These are phyloP conservation scores for Ursus arctos DNA, from an alignment of 2,113 vertebrate species.

Conservation along the genomic window DNA sequence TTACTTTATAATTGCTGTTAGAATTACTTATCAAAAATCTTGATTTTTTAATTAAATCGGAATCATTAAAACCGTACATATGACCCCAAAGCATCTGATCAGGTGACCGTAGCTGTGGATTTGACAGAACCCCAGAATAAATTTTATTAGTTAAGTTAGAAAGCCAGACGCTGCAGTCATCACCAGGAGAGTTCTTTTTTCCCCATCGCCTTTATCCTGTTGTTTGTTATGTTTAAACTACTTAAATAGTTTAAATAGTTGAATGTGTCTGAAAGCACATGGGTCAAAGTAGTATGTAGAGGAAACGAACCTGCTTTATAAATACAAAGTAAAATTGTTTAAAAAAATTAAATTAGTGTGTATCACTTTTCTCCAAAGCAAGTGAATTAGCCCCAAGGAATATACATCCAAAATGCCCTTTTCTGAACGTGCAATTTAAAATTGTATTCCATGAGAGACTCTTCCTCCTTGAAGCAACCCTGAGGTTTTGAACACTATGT, in stretches of 20 bases:
- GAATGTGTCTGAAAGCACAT: not conserved
- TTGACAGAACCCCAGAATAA: constrained; percentile 1
- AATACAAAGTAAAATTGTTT: constrained; percentile 51
- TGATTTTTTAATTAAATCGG: constrained; percentile 46
- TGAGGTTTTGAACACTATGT: constrained; percentile 14
- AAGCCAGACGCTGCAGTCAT: not conserved
- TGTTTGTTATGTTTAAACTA: not conserved
- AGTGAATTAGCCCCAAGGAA: not conserved
- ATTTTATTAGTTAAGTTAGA: not conserved
- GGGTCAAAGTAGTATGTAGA: not conserved
- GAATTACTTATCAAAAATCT: not conserved
- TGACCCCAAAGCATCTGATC: not conserved
- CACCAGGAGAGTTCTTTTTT: not conserved
- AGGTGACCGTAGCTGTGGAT: not conserved
- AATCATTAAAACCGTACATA: not conserved
- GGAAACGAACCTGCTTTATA: constrained; percentile 21
- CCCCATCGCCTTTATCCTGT: not conserved
- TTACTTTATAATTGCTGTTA: not conserved
- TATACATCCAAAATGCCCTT: not conserved
- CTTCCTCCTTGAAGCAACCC: not conserved
- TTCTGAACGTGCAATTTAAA: constrained; percentile 61
- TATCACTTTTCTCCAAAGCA: constrained; percentile 57
- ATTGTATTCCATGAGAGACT: constrained; percentile 32
- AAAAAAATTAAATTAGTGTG: not conserved
- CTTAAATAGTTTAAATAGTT: not conserved